Conservation (phyloP, 1,140 invertebrate species). For the Lordiphosa collinella region DNA sequence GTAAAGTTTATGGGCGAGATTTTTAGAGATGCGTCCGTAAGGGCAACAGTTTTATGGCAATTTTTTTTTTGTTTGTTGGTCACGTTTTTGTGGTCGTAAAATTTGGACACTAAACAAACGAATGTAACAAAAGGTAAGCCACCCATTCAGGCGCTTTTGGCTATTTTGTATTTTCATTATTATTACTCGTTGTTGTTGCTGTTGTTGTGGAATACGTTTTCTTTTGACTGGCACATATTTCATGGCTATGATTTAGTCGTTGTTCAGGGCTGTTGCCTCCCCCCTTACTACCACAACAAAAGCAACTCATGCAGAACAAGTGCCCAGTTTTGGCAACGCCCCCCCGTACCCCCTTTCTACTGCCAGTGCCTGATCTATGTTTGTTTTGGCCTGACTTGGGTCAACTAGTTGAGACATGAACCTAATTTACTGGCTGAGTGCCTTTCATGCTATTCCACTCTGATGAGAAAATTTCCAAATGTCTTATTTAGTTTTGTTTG, state of each 20-base stretch:
- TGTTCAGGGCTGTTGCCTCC: conserved; percentile 68
- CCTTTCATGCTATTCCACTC: conserved; percentile 53
- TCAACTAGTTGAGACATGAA: conserved; percentile 76
- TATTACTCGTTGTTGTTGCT: conserved; percentile 38
- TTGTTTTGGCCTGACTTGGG: conserved; percentile 66
- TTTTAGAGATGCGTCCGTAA: conserved; percentile 40
- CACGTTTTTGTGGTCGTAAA: conserved; percentile 63
- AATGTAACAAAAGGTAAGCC: conserved; percentile 56
- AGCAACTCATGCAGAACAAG: conserved; percentile 69
- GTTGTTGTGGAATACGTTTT: conserved; percentile 19
- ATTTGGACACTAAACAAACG: conserved; percentile 48
- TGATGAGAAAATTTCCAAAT: conserved; percentile 44
- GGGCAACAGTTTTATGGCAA: conserved; percentile 64
- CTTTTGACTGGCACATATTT: conserved; percentile 64
- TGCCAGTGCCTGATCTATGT: conserved; percentile 43
- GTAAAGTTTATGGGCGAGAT: conserved; percentile 64
- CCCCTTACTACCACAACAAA: conserved; percentile 24
- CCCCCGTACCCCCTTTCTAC: not conserved
- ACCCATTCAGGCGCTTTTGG: conserved; percentile 42
- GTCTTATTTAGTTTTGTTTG: conserved; percentile 64
- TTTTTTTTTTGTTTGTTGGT: conserved; percentile 52
- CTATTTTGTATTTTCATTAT: conserved; percentile 66
- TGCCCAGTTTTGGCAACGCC: conserved; percentile 57
- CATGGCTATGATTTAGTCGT: conserved; percentile 74
- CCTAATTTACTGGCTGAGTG: conserved; percentile 75